phyloP scores from a whole-genome alignment of 2,888 invertebrate species.

The Argyra leucocephala region DNA sequence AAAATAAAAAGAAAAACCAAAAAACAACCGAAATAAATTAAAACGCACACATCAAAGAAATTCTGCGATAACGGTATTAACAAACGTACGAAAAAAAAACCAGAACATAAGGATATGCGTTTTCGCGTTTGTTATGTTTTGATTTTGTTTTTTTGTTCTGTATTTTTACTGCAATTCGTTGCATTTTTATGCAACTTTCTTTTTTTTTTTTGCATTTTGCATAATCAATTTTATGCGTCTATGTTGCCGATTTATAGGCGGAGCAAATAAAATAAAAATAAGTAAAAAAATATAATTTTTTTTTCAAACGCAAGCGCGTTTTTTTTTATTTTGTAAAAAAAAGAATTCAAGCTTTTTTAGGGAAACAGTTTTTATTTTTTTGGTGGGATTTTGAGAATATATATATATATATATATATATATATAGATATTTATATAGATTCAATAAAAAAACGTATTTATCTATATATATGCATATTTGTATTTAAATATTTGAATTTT shows the following conservation, averaged over 20 bases:
- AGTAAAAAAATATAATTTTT: not conserved
- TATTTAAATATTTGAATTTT: too few relatives aligned
- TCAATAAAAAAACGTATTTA: too few relatives aligned
- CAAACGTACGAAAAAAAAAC: not conserved
- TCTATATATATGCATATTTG: too few relatives aligned
- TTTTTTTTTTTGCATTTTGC: conserved; percentile 8
- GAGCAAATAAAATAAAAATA: conserved; percentile 3
- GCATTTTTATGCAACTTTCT: not conserved
- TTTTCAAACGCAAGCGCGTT: conserved; percentile 13
- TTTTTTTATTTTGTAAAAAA: conserved; percentile 2
- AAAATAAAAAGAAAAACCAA: not conserved
- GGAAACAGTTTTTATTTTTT: too few relatives aligned
- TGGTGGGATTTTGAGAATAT: too few relatives aligned
- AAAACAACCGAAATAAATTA: not conserved
- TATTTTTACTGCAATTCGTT: not conserved
- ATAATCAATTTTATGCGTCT: conserved; percentile 13
- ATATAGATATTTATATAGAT: too few relatives aligned
- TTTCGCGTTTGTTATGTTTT: conserved; percentile 3
- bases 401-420: too few relatives aligned
- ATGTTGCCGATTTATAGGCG: conserved; percentile 10
- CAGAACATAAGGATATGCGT: conserved; percentile 7
- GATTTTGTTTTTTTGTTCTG: not conserved
- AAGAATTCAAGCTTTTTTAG: not conserved
- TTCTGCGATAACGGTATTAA: not conserved
- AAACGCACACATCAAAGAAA: not conserved